Evolutionary conservation across 1,140 invertebrate genomes (phyloP).

Genomic region (Sycobia sp.): DNA sequence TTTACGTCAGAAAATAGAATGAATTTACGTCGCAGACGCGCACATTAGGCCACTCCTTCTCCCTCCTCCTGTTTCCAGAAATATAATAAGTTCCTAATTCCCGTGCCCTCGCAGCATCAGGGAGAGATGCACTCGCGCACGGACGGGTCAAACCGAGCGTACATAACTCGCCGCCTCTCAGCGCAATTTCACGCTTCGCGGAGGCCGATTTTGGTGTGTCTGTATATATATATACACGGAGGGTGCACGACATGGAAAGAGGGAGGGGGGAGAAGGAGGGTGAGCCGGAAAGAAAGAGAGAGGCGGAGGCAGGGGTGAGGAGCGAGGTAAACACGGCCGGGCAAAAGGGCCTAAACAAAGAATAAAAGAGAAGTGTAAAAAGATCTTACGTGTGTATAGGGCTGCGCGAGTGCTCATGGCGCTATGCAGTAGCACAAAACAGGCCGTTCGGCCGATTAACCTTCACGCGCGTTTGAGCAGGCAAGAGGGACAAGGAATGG

Average conservation of each 20-base stretch:
- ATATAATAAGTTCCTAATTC: conserved; percentile 20
- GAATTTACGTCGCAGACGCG: not conserved
- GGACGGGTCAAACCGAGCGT: conserved; percentile 14
- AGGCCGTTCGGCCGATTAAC: conserved; percentile 47
- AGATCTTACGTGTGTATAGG: not conserved
- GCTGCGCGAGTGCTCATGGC: not conserved
- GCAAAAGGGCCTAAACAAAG: too few species aligned
- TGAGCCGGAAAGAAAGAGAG: too few species aligned
- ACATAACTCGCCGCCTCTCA: not conserved
- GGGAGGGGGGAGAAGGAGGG: too few species aligned
- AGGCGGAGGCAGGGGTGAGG: too few species aligned
- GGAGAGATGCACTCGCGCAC: conserved; percentile 2
- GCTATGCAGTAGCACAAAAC: not conserved
- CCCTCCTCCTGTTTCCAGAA: not conserved
- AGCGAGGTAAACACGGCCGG: conserved; percentile 5
- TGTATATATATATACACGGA: too few species aligned
- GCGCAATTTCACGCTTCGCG: conserved; percentile 23
- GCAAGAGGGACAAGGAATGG: not conserved
- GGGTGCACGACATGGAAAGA: too few species aligned
- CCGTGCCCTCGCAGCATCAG: not conserved
- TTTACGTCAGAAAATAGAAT: not conserved
- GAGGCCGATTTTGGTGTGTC: conserved; percentile 5
- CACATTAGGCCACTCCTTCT: not conserved
- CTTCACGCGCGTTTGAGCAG: conserved; percentile 44
- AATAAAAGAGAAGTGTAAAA: conserved; percentile 16